These are phyloP conservation scores for Drosophila biarmipes DNA, from an alignment of 1,140 invertebrate species.

Conservation along the genomic window DNA sequence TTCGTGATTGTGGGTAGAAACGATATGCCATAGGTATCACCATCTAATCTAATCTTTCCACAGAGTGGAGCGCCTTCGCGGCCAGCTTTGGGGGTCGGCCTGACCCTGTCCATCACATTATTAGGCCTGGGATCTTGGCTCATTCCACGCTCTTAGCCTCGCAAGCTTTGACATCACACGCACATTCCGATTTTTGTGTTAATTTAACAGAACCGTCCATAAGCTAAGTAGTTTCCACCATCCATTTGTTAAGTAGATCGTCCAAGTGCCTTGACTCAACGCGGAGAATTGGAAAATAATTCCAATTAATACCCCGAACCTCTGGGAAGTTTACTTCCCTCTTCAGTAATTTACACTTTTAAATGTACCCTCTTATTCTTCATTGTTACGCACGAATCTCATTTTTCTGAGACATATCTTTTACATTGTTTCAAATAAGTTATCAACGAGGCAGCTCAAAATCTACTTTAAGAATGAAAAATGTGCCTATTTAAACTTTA, in stretches of 20 bases:
- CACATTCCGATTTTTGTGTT: slow-evolving; percentile 17
- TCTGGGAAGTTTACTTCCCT: not conserved
- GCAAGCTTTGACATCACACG: slow-evolving; percentile 3
- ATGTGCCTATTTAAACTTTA: not conserved
- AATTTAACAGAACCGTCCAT: slow-evolving; percentile 30
- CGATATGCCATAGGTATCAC: too few species aligned
- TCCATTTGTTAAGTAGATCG: slow-evolving; percentile 36
- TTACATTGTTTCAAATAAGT: not conserved
- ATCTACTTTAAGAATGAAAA: not conserved
- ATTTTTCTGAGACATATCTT: not conserved
- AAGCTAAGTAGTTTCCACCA: slow-evolving; percentile 44
- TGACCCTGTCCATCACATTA: slow-evolving; percentile 16
- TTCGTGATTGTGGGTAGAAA: slow-evolving; percentile 95
- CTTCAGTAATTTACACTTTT: not conserved
- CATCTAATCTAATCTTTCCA: slow-evolving; percentile 2
- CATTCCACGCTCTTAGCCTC: slow-evolving; percentile 17
- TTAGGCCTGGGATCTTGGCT: slow-evolving; percentile 22
- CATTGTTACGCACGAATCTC: not conserved
- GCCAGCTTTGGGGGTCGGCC: not conserved
- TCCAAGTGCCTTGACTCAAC: slow-evolving; percentile 56
- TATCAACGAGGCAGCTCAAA: not conserved
- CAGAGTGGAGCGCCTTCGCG: slow-evolving; percentile 51
- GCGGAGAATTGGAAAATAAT: not conserved
- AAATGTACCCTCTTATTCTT: too few species aligned
- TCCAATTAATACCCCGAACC: not conserved